Percentiles rank a stretch among this genome's conserved stretches.
These are phyloP conservation scores for Dascillus cervinus DNA, from an alignment of 2,888 invertebrate genomes.

Conservation along the genomic window DNA sequence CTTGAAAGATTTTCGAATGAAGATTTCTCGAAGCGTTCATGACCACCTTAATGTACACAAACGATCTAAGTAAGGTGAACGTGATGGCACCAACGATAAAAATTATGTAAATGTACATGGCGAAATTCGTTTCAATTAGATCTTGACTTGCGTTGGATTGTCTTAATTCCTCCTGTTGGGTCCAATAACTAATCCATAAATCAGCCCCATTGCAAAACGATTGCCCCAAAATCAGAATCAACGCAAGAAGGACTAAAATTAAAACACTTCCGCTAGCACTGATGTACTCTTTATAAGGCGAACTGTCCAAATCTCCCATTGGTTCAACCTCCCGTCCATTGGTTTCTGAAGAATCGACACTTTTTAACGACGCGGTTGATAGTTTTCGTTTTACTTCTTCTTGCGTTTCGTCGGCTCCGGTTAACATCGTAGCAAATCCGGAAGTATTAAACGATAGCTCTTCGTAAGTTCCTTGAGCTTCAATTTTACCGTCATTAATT, in stretches of 20 bases:
- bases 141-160: background rate
- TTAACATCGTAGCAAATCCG: conserved; percentile 49
- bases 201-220: conserved; percentile 16
- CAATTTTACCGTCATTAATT: conserved; percentile 49
- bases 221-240: conserved; percentile 15
- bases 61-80: conserved; percentile 50
- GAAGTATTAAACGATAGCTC: conserved; percentile 51
- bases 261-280: conserved; percentile 17
- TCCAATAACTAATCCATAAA: conserved; percentile 22
- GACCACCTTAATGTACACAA: conserved; percentile 55
- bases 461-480: conserved; percentile 52
- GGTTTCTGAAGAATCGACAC: too few relatives aligned
- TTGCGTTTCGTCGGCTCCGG: conserved; percentile 21
- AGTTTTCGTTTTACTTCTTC: conserved; percentile 13
- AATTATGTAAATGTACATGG: conserved; percentile 38
- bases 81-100: conserved; percentile 34
- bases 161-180: too few relatives aligned
- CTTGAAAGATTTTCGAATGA: conserved; percentile 78
- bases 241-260: conserved; percentile 10
- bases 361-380: conserved; percentile 22
- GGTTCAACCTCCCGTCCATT: conserved; percentile 22
- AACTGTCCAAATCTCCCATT: conserved; percentile 9
- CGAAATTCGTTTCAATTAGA: conserved; percentile 14
- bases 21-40: conserved; percentile 68
- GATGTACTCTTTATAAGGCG: conserved; percentile 16